A percentile compares a stretch with the other conserved stretches of the same genome.
These are phyloP conservation scores for Molossus alvarezi DNA, from an alignment of 2,797 vertebrate species.

Conservation along the genomic window DNA sequence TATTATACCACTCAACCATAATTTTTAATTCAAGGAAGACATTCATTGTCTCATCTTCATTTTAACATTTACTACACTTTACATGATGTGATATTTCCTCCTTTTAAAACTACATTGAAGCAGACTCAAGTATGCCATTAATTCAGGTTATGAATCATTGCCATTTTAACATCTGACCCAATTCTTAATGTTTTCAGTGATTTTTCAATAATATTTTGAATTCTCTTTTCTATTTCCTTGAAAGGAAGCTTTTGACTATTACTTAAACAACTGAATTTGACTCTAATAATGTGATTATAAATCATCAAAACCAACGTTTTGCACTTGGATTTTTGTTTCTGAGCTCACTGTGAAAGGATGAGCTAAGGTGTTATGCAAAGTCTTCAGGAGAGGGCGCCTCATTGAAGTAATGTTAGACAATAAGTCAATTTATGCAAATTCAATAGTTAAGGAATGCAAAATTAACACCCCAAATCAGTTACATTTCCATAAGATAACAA, in stretches of 20 bases:
- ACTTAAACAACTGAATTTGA: conserved; percentile 45
- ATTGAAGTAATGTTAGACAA: background rate
- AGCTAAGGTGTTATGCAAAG: background rate
- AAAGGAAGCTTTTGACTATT: background rate
- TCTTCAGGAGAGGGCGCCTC: background rate
- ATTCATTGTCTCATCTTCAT: background rate
- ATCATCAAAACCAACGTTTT: background rate
- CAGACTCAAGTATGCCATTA: background rate
- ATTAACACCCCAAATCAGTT: background rate
- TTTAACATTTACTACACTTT: conserved; percentile 3
- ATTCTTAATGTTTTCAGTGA: background rate
- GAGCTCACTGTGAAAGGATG: background rate
- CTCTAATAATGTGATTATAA: conserved; percentile 18
- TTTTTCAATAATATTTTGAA: conserved; percentile 33
- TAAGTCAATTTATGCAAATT: background rate
- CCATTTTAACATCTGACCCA: background rate
- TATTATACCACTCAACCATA: background rate
- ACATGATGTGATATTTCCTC: background rate
- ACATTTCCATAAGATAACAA: background rate
- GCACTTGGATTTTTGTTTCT: background rate
- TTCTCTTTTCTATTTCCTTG: conserved; percentile 12
- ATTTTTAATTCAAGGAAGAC: background rate
- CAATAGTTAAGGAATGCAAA: background rate
- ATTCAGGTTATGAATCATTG: background rate
- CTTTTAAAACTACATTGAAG: conserved; percentile 13